Conservation (phyloP, 2,113 vertebrate genomes). For the Hepsetus odoe region DNA sequence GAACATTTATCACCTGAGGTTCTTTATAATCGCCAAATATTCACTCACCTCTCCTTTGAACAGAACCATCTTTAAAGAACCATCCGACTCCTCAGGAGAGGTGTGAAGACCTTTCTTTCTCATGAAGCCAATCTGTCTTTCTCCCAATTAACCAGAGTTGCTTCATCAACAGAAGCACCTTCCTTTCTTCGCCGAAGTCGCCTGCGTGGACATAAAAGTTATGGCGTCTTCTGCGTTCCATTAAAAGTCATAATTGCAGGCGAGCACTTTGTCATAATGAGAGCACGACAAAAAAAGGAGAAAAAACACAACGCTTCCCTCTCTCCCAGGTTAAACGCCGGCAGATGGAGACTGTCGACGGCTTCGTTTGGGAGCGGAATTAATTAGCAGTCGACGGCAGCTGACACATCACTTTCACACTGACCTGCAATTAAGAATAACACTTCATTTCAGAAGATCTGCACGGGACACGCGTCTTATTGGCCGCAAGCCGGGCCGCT, state of each 20-base stretch:
- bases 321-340: slow-evolving; percentile 62
- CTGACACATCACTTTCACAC: slow-evolving; percentile 67
- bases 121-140: no score
- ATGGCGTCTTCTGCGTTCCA: slow-evolving; percentile 39
- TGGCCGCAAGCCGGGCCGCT: slow-evolving; percentile 38
- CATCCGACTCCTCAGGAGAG: no score
- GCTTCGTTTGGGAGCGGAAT: slow-evolving; percentile 62
- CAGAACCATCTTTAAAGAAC: no score
- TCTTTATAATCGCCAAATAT: no score
- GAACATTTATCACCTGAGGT: no score
- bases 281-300: slow-evolving; percentile 55
- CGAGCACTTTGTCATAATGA: slow-evolving; percentile 53
- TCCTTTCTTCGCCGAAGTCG: no score
- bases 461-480: slow-evolving; percentile 45
- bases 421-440: slow-evolving; percentile 74
- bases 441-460: slow-evolving; percentile 61
- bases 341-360: slow-evolving; percentile 65
- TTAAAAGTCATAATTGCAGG: slow-evolving; percentile 56
- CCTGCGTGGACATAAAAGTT: slow-evolving; percentile 24
- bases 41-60: no score
- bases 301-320: slow-evolving; percentile 40
- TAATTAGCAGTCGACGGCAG: slow-evolving; percentile 70
- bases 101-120: no score
- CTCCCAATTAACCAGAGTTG: neutral
- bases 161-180: neutral